Evolutionary conservation across 2,888 invertebrate genomes (phyloP).

Genomic region (Dastarcus helophoroides): DNA sequence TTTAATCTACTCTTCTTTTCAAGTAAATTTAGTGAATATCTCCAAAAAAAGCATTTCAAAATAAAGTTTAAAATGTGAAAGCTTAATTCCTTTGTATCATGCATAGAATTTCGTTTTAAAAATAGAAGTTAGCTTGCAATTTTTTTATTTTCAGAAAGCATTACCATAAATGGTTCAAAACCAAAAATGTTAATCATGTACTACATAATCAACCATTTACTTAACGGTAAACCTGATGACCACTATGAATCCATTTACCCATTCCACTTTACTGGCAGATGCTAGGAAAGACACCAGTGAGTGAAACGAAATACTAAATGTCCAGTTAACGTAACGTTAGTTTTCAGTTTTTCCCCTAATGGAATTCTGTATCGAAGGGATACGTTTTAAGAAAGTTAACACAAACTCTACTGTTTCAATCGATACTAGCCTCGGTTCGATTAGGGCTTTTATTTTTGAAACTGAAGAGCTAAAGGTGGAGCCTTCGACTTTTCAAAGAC

Average conservation of each 20-base stretch:
- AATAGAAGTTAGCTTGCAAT: too few species aligned
- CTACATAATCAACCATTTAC: constrained; percentile 36
- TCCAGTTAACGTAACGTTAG: constrained; percentile 3
- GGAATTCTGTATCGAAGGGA: constrained; percentile 48
- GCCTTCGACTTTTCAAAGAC: too few species aligned
- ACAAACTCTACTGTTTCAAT: constrained; percentile 34
- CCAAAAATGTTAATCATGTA: constrained; percentile 48
- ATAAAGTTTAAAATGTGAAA: too few species aligned
- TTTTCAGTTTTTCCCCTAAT: constrained; percentile 48
- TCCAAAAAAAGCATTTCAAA: too few species aligned
- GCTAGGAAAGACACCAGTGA: constrained; percentile 31
- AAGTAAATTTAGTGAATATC: too few species aligned
- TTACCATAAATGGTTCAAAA: constrained; percentile 51
- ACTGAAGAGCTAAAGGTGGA: too few species aligned
- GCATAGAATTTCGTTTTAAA: too few species aligned
- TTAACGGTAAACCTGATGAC: constrained; percentile 26
- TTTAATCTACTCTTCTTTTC: too few species aligned
- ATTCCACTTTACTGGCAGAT: constrained; percentile 31
- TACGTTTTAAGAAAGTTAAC: constrained; percentile 32
- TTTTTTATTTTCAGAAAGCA: constrained; percentile 39
- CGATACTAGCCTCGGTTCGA: constrained; percentile 33
- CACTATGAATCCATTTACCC: constrained; percentile 24
- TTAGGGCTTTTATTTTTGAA: constrained; percentile 43
- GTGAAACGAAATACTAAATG: constrained; percentile 4
- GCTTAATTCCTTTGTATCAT: too few species aligned